Base-by-base conservation (phyloP, 2,113 vertebrate species). In the Pedionomus torquatus region DNA sequence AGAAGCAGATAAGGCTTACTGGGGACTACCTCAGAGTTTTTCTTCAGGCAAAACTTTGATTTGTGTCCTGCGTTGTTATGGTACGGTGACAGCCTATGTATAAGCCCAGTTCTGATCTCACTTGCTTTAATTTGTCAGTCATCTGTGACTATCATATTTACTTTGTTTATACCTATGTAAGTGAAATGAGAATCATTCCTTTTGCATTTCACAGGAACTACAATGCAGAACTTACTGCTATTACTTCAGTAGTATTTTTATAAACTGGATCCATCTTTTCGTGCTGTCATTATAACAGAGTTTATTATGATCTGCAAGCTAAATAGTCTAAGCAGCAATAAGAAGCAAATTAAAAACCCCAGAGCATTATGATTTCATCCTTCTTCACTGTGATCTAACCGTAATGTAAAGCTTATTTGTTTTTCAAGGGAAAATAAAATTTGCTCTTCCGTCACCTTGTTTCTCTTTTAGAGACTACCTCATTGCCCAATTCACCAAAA, bases 271-370 rank as follows among this genome's bases (percentile, higher is more conserved):
- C 39, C 72, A 92, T 96, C 94, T 94, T 96, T 78, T 78, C 60
- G 37, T 90, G 76, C 52, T 95, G 95, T 90, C 77, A 49, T 95
- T 96, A 87, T 70, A 94, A 61, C n/a, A 54, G 85, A 84, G 77
- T 92, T 95, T 97, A 84, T 97, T 97, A 89, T 85, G 89, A 96
- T 92, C 89, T 92, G 94, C 95, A 96, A 97, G 87, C 95, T 95
- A 92, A 95, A 97, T 93, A 94, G 92, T 60, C 94, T 95, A 70
- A 97, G 78, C 84, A 94, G 89, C 95, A 94, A 93, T 93, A 95
- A 97, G 95, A 85, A 95, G 70, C 87, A 95, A 97, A 97, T 95
- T 94, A 96, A 97, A 95, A 97, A 75, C 72, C 95, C 94, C 91
- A 92, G 77, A 95, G 89, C 93, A 84, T 68, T 87, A 66, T 87